Evolutionary conservation across 2,797 vertebrate genomes (phyloP), one percentile per base, ranked within the genome.

Genomic region (Fistularia tabacaria): DNA sequence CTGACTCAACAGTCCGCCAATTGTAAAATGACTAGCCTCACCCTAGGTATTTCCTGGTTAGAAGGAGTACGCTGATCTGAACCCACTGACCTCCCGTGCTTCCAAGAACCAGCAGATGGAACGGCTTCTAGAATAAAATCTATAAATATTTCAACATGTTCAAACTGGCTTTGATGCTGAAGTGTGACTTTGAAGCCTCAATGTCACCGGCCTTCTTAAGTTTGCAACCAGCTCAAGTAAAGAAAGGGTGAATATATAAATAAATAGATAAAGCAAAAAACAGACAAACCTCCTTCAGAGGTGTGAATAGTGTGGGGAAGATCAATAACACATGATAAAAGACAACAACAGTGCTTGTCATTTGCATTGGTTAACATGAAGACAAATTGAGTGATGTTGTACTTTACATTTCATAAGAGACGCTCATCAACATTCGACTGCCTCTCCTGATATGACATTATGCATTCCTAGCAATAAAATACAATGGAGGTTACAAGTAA

Each of bases 111-210:
- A 77, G 73, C 74, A 71, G 64, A 71, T 73, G 67, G 62, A 51
- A 77, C 64, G 72, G 74, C 77, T 56, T 54, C 14, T 61, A 76
- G 69, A 77, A 60, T 59, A 57, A 73, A 81, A 79, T 70, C 1
- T 14, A 83, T 82, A 77, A 76, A 81, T 81, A 84, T 82, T 84
- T 80, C 59, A 83, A 73, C 66, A 75, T 71, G 55, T 82, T 86
- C 76, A 77, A 88, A 82, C 73, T 68, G 62, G 55, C 78, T 87
- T 87, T 87, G 87, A 90, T 86, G 87, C 76, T 62, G 60, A 70
- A 66, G 54, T 59, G 14, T 57, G 63, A 48, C 83, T 89, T 88
- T 89, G 87, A 88, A 87, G 84, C 81, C 64, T 87, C 87, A 87
- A 74, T 86, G 87, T 88, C 87, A 85, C 83, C 46, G 54, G 67